These are phyloP conservation scores for Junco hyemalis DNA, from an alignment of 2,113 vertebrate genomes.

Conservation along the genomic window DNA sequence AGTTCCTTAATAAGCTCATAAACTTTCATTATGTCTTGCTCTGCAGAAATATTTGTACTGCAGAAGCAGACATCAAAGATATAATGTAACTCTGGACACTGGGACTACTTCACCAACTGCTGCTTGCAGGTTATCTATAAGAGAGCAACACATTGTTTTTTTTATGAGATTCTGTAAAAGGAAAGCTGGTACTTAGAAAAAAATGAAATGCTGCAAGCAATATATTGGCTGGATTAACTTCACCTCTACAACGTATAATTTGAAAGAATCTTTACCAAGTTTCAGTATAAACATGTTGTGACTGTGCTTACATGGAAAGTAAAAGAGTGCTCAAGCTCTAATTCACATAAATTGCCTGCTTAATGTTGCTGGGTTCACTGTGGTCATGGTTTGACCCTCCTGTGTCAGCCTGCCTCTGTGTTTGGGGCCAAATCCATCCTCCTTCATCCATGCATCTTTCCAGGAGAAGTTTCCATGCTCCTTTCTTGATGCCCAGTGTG, in stretches of 20 bases:
- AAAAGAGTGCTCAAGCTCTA: background rate
- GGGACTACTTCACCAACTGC: conserved; percentile 13
- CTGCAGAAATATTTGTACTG: conserved; percentile 35
- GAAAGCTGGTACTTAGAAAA: conserved; percentile 26
- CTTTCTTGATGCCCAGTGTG: background rate
- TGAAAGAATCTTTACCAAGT: background rate
- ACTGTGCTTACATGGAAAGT: background rate
- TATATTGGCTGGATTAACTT: conserved; percentile 41
- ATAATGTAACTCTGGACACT: conserved; percentile 1
- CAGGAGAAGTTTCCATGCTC: background rate
- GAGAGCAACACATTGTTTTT: conserved; percentile 38
- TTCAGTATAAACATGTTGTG: background rate
- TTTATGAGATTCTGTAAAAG: conserved; percentile 56
- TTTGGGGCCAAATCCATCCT: background rate
- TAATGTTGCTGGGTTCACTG: background rate
- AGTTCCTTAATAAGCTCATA: conserved; percentile 56
- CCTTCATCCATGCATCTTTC: background rate
- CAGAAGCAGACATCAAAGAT: conserved; percentile 53
- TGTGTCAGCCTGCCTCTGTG: background rate
- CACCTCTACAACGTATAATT: background rate
- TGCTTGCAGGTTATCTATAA: background rate
- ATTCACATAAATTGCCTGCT: background rate
- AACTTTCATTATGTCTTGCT: conserved; percentile 56
- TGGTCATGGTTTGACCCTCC: background rate
- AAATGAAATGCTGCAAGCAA: conserved; percentile 41